phyloP scores from a whole-genome alignment of 2,888 invertebrate species.

The Parochlus steinenii region DNA sequence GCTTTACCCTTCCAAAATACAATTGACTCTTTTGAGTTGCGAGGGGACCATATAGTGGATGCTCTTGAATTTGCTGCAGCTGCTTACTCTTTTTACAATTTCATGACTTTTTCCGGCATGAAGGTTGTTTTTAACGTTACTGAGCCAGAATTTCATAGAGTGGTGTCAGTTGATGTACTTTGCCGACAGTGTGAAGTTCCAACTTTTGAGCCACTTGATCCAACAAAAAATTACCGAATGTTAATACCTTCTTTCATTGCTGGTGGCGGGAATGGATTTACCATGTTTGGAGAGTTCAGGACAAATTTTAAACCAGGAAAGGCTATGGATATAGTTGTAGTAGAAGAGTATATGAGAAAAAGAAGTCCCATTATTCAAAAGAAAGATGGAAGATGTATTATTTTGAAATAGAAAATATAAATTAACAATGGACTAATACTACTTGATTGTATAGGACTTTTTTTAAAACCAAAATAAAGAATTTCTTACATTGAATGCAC shows the following conservation, averaged over 20 bases:
- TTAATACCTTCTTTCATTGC: constrained; percentile 42
- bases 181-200: constrained; percentile 50
- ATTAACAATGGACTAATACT: too few relatives aligned
- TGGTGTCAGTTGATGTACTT: constrained; percentile 36
- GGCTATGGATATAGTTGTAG: constrained; percentile 22
- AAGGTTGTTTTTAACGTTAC: constrained; percentile 42
- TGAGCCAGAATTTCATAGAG: constrained; percentile 39
- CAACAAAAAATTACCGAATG: constrained; percentile 41
- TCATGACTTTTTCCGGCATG: constrained; percentile 33
- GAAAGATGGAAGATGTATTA: constrained; percentile 7
- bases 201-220: constrained; percentile 39
- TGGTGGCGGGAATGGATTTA: constrained; percentile 53
- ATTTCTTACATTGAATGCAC: too few relatives aligned
- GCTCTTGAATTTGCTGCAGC: constrained; percentile 42
- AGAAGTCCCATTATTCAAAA: constrained; percentile 6
- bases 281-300: constrained; percentile 27
- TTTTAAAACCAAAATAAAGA: too few relatives aligned
- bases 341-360: constrained; percentile 19
- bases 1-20: constrained; percentile 63
- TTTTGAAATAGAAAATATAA: too few relatives aligned
- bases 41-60: constrained; percentile 44
- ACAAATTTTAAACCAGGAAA: constrained; percentile 21
- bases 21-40: constrained; percentile 50
- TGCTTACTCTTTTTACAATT: constrained; percentile 4
- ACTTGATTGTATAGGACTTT: too few relatives aligned